Percentiles rank a stretch among this genome's conserved stretches.
phyloP scores from a whole-genome alignment of 1,140 invertebrate species.

The Manduca sexta region DNA sequence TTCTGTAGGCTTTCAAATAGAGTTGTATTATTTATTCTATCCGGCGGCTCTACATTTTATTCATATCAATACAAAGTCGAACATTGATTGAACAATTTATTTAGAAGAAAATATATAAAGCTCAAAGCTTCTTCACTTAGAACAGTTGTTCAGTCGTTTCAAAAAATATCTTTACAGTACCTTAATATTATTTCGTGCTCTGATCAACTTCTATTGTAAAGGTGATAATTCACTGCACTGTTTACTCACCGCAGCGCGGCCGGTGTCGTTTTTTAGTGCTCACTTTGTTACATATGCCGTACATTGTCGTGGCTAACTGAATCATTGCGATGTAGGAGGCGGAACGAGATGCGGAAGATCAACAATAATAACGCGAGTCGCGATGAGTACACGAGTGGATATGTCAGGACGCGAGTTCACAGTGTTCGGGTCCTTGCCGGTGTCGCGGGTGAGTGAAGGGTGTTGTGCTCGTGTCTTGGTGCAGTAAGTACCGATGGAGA shows the following conservation, averaged over 20 bases:
- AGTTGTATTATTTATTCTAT: too few relatives aligned
- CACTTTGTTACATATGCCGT: conserved; percentile 73
- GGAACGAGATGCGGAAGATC: background rate
- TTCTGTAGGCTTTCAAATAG: too few relatives aligned
- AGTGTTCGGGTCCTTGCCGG: too few relatives aligned
- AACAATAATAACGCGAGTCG: too few relatives aligned
- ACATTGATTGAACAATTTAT: too few relatives aligned
- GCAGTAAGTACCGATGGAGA: conserved; percentile 67
- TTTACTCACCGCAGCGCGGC: conserved; percentile 71
- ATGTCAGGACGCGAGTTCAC: conserved; percentile 6
- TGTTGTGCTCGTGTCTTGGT: conserved; percentile 22
- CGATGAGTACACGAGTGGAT: too few relatives aligned
- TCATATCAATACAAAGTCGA: too few relatives aligned
- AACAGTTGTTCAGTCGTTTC: too few relatives aligned
- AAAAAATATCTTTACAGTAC: conserved; percentile 4
- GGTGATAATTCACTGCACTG: conserved; percentile 57
- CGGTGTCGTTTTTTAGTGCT: conserved; percentile 66
- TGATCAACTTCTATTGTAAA: conserved; percentile 6
- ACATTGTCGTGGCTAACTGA: conserved; percentile 76
- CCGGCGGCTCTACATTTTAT: too few relatives aligned
- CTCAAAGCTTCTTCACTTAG: too few relatives aligned
- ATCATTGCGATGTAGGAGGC: conserved; percentile 52
- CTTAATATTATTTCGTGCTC: background rate
- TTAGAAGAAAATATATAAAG: too few relatives aligned
- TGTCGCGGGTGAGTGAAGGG: conserved; percentile 24